These are phyloP conservation scores for Triplophysa tibetana DNA, from an alignment of 2,113 vertebrate genomes.

Conservation along the genomic window DNA sequence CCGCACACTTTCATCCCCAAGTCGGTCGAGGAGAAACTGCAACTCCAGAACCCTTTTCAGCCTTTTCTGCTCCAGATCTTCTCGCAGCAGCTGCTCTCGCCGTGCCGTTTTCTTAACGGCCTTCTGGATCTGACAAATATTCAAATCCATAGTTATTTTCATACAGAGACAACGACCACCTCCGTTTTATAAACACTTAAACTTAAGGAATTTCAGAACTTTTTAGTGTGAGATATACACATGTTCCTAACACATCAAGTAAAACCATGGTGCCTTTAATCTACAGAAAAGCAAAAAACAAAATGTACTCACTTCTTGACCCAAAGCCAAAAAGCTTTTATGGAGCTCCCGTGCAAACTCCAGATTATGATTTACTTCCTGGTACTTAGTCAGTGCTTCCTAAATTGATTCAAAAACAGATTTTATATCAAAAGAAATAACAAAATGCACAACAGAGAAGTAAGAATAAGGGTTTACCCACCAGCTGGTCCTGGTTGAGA, in stretches of 20 bases:
- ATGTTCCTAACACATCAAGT: background rate
- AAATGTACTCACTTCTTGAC: conserved; percentile 88
- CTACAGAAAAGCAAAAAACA: background rate
- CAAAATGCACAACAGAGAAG: background rate
- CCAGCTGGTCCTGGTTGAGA: conserved; percentile 96
- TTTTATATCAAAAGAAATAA: background rate
- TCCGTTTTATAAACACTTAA: background rate
- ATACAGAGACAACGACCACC: background rate
- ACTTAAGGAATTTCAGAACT: background rate
- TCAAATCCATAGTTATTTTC: background rate
- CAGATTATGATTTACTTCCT: conserved; percentile 92
- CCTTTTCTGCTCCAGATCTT: conserved; percentile 91
- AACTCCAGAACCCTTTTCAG: conserved; percentile 90
- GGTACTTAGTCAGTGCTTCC: conserved; percentile 94
- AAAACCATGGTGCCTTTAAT: background rate
- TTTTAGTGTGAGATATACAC: background rate
- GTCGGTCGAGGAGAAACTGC: conserved; percentile 88
- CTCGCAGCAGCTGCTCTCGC: conserved; percentile 90
- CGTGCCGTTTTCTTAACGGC: conserved; percentile 90
- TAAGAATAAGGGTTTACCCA: conserved; percentile 62
- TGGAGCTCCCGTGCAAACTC: conserved; percentile 96
- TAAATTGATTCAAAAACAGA: conserved; percentile 58
- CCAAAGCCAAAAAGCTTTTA: conserved; percentile 89
- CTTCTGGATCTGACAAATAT: conserved; percentile 86
- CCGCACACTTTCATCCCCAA: conserved; percentile 89